A percentile compares a stretch with the other conserved stretches of the same genome.
These are phyloP conservation scores for Eristalis arbustorum DNA, from an alignment of 2,888 invertebrate species.

Conservation along the genomic window DNA sequence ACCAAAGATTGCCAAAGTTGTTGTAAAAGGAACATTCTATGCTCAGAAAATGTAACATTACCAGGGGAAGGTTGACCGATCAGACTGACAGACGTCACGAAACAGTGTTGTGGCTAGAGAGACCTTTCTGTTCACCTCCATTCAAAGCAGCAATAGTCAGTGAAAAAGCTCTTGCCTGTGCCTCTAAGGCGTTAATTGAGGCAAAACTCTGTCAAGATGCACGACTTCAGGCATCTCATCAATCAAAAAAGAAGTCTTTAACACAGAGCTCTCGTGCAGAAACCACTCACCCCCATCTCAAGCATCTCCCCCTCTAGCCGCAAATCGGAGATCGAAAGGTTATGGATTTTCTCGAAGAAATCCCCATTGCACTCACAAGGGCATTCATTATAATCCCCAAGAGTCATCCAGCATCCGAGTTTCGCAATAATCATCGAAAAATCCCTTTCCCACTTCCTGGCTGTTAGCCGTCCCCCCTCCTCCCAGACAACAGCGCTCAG, in stretches of 20 bases:
- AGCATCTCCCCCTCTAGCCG: background rate
- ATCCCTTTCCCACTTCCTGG: slow-evolving; percentile 22
- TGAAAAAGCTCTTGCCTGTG: no score
- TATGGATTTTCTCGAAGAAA: slow-evolving; percentile 33
- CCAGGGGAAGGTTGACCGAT: no score
- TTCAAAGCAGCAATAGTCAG: no score
- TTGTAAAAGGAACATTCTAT: no score
- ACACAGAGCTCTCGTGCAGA: no score
- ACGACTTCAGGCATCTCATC: background rate
- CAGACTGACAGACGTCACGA: no score
- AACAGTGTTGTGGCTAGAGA: no score
- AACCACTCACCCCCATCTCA: no score
- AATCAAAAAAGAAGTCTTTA: background rate
- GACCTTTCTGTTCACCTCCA: no score
- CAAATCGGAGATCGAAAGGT: slow-evolving; percentile 1
- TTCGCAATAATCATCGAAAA: slow-evolving; percentile 56
- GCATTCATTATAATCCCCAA: slow-evolving; percentile 64
- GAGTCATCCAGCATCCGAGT: slow-evolving; percentile 53
- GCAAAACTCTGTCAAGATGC: background rate
- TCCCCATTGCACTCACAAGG: slow-evolving; percentile 37
- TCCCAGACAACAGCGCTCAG: background rate
- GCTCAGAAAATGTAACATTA: no score
- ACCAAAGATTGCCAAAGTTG: no score
- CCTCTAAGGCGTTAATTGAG: no score
- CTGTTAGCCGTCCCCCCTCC: background rate